A percentile compares a stretch with the other conserved stretches of the same genome.
Conservation (phyloP, 2,888 invertebrate species). For the Oxytorus armatus region DNA sequence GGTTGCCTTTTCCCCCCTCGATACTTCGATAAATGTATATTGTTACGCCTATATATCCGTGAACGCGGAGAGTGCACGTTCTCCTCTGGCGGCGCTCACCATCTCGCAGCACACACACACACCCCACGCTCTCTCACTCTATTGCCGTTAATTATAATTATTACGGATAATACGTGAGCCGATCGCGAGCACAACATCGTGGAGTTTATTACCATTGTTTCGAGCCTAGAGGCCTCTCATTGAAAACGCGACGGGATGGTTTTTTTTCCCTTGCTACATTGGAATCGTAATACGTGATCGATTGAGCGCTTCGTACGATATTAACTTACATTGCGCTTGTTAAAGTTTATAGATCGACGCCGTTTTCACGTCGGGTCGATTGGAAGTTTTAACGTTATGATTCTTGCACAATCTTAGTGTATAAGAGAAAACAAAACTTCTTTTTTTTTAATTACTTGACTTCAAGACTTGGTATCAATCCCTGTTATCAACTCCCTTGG, state of each 20-base stretch:
- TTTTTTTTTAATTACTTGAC: too few species aligned
- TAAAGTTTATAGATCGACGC: too few species aligned
- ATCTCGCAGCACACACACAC: conserved; percentile 26
- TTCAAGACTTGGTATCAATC: too few species aligned
- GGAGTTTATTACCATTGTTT: conserved; percentile 62
- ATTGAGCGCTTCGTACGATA: conserved; percentile 42
- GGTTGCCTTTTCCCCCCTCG: conserved; percentile 35
- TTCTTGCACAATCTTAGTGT: too few species aligned
- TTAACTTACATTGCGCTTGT: conserved; percentile 30
- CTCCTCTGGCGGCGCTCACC: conserved; percentile 44
- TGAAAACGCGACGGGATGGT: conserved; percentile 9
- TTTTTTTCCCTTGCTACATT: conserved; percentile 11
- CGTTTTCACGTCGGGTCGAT: too few species aligned
- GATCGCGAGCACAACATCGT: conserved; percentile 36
- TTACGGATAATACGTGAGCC: conserved; percentile 58
- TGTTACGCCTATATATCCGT: conserved; percentile 47
- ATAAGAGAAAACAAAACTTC: too few species aligned
- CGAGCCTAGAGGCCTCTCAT: conserved; percentile 31
- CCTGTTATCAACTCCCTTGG: too few species aligned
- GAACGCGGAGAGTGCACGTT: conserved; percentile 32
- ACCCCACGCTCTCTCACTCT: conserved; percentile 25
- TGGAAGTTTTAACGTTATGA: too few species aligned
- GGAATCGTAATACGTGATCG: conserved; percentile 46
- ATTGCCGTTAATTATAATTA: conserved; percentile 65
- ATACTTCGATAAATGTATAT: conserved; percentile 24